Base-by-base conservation (phyloP, 2,797 vertebrate species). In the Periophthalmus magnuspinnatus region DNA sequence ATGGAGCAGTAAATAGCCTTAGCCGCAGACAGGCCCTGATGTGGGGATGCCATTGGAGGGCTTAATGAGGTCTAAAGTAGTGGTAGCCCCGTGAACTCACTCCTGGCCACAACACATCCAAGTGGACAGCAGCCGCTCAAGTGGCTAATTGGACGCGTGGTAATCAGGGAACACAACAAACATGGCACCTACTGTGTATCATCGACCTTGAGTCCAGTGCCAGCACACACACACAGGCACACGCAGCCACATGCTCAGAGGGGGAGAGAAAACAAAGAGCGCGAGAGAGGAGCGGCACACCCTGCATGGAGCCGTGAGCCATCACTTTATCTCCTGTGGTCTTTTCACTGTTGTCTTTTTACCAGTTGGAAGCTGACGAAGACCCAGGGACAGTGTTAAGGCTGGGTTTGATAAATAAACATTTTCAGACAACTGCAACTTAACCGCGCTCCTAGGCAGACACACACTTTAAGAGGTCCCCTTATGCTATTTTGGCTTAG, bases 111-210 rank as follows among this genome's bases (percentile, higher is more conserved):
- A 86, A 91, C 91, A 91, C 90, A 89, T 91, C 89, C 81, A 94
- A 94, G 90, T 94, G 93, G 92, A 93, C 94, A 94, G 91, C 93
- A 91, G 90, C 92, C 91, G 88, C 91, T 92, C 84, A 94, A 94
- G 90, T 94, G 93, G 92, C 92, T 93, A 93, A 94, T 93, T 93
- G 91, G 90, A 79, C 89, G 79, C 77, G 76, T 83, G 84, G 84
- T 87, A 89, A 91, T 92, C 88, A 87, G 81, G 84, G 81, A 88
- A 86, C 83, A 86, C 91, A 92, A 91, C 90, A 94, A 93, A 92
- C 91, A 93, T 91, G 59, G 89, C 91, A 93, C 92, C 93, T 93
- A 93, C 92, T 92, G 92, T 83, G 90, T 90, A 90, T 87, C 86
- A 88, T 89, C 80, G 92, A 94, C 92, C 92, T 92, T 94, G 88